phyloP scores from a whole-genome alignment of 1,140 invertebrate species.

The Pogonomyrmex barbatus region DNA sequence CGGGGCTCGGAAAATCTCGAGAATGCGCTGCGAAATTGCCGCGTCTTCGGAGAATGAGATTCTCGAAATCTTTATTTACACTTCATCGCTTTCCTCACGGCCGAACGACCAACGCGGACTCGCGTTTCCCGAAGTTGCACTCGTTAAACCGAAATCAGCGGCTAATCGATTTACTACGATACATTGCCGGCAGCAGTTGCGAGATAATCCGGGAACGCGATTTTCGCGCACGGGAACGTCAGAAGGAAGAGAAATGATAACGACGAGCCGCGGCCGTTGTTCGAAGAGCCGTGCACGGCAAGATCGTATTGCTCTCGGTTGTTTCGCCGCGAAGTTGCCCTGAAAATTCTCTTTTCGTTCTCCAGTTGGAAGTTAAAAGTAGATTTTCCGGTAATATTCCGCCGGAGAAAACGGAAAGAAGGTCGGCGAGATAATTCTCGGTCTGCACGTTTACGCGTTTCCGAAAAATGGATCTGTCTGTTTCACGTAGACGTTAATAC shows the following conservation, averaged over 20 bases:
- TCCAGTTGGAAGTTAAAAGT: conserved; percentile 43
- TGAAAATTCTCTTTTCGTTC: conserved; percentile 5
- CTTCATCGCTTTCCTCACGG: neutral
- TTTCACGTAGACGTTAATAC: neutral
- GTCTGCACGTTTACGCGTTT: neutral
- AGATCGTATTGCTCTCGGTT: conserved; percentile 40
- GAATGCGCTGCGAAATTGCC: neutral
- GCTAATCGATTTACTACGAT: conserved; percentile 71
- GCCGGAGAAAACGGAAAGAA: conserved; percentile 11
- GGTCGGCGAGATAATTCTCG: conserved; percentile 11
- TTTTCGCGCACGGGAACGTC: conserved; percentile 2
- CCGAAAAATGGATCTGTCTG: conserved; percentile 8
- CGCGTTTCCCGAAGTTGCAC: conserved; percentile 24
- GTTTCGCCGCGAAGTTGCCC: conserved; percentile 31
- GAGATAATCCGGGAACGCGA: conserved; percentile 17
- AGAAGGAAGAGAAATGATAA: conserved; percentile 57
- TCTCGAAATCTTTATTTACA: conserved; percentile 12
- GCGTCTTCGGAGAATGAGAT: conserved; percentile 6
- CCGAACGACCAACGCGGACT: neutral
- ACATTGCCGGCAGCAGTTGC: conserved; percentile 10
- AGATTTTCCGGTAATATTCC: conserved; percentile 50
- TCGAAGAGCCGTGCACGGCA: neutral
- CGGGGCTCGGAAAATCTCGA: conserved; percentile 9
- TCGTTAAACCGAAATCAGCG: conserved; percentile 70
- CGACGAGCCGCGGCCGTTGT: conserved; percentile 39